Evolutionary conservation across 2,888 invertebrate species (phyloP).

Genomic region (Drosophila putrida): DNA sequence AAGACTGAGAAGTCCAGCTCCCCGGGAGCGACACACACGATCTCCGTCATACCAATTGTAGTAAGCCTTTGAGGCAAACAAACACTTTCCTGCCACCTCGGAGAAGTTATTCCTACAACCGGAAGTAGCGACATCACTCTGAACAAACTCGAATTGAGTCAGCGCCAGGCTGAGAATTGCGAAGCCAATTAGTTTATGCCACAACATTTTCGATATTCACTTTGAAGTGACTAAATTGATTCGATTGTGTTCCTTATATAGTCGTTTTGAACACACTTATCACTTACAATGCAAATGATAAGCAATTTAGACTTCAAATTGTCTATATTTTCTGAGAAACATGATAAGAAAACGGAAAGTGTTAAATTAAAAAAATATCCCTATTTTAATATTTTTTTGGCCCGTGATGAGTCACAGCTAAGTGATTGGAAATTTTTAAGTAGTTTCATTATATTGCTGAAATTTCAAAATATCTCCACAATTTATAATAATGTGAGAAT

Average conservation of each 20-base stretch:
- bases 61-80: too few species aligned
- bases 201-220: slow-evolving; percentile 18
- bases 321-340: too few species aligned
- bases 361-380: too few species aligned
- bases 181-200: slow-evolving; percentile 22
- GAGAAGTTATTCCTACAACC: slow-evolving; percentile 39
- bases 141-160: too few species aligned
- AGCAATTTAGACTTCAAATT: too few species aligned
- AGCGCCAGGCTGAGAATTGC: slow-evolving; percentile 15
- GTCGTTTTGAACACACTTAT: not conserved
- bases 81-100: slow-evolving; percentile 10
- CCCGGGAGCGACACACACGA: slow-evolving; percentile 49
- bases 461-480: too few species aligned
- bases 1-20: slow-evolving; percentile 51
- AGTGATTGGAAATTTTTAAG: too few species aligned
- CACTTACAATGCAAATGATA: not conserved
- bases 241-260: slow-evolving; percentile 6
- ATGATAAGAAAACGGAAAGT: too few species aligned
- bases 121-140: slow-evolving; percentile 2
- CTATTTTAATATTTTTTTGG: too few species aligned
- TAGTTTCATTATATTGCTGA: too few species aligned
- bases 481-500: too few species aligned
- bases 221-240: not conserved
- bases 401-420: too few species aligned
- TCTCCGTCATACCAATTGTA: slow-evolving; percentile 56